A percentile compares a stretch with the other conserved stretches of the same genome.
Conservation (phyloP, 2,888 invertebrate genomes). For the Leucophenga montana region DNA sequence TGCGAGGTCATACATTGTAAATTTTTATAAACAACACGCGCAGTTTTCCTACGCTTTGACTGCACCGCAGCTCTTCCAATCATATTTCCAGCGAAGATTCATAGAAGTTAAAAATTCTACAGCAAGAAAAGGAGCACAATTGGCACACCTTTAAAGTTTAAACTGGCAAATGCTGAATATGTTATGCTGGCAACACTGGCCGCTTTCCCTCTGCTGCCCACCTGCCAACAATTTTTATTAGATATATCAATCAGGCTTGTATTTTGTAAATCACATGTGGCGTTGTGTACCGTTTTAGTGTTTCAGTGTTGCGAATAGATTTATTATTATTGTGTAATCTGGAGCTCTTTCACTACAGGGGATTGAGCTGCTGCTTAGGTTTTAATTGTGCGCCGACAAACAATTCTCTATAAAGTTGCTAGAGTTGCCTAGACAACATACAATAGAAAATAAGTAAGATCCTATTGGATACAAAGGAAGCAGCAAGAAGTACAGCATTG, state of each 20-base stretch:
- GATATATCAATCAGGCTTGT: background rate
- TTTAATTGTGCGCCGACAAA: slow-evolving; percentile 30
- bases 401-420: background rate
- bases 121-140: background rate
- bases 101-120: background rate
- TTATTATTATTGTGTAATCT: background rate
- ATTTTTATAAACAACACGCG: background rate
- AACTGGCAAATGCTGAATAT: background rate
- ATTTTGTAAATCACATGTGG: background rate
- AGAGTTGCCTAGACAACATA: background rate
- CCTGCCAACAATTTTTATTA: too few relatives aligned
- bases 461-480: background rate
- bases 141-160: slow-evolving; percentile 4
- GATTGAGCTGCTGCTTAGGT: slow-evolving; percentile 25
- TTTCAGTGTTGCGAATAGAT: background rate
- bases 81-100: background rate
- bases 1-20: slow-evolving; percentile 10
- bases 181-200: too few relatives aligned
- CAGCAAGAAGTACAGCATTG: background rate
- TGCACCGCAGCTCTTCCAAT: too few relatives aligned
- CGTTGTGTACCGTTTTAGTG: background rate
- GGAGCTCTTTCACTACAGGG: background rate
- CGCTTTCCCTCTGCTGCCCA: too few relatives aligned
- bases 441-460: background rate
- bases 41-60: background rate